Conservation (phyloP, 2,888 invertebrate species). For the Lycaena phlaeas region DNA sequence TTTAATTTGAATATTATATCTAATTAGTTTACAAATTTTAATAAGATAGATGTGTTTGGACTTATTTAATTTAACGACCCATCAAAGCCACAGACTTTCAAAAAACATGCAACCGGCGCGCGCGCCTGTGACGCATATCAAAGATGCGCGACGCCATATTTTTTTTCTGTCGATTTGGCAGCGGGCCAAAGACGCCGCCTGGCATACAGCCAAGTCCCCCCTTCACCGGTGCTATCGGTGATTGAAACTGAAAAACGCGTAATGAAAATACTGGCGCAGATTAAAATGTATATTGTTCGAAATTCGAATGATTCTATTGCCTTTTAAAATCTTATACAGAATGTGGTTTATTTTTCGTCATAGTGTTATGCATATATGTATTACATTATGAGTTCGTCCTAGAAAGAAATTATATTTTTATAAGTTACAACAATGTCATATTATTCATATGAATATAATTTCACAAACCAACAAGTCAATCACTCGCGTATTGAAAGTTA, state of each 20-base stretch:
- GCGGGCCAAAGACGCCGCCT: slow-evolving; percentile 57
- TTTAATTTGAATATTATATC: too few species aligned
- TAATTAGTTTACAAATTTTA: too few species aligned
- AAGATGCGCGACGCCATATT: slow-evolving; percentile 69
- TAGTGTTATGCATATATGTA: too few species aligned
- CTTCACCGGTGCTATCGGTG: slow-evolving; percentile 30
- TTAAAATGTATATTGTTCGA: slow-evolving; percentile 12
- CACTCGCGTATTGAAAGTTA: too few species aligned
- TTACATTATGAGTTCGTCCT: too few species aligned
- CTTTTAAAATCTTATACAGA: neutral
- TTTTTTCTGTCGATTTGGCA: slow-evolving; percentile 65
- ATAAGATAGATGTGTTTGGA: neutral
- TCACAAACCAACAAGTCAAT: too few species aligned
- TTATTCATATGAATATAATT: too few species aligned
- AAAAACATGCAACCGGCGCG: slow-evolving; percentile 25
- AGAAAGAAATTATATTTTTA: too few species aligned
- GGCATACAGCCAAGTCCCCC: slow-evolving; percentile 58
- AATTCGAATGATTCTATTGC: neutral
- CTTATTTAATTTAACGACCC: slow-evolving; percentile 6
- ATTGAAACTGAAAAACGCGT: slow-evolving; percentile 20
- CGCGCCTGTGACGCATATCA: slow-evolving; percentile 67
- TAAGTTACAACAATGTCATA: too few species aligned
- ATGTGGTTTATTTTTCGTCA: too few species aligned
- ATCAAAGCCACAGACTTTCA: slow-evolving; percentile 7
- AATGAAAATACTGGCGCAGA: slow-evolving; percentile 13